Base-by-base conservation (phyloP, 2,797 vertebrate genomes). In the Sciurus vulgaris region DNA sequence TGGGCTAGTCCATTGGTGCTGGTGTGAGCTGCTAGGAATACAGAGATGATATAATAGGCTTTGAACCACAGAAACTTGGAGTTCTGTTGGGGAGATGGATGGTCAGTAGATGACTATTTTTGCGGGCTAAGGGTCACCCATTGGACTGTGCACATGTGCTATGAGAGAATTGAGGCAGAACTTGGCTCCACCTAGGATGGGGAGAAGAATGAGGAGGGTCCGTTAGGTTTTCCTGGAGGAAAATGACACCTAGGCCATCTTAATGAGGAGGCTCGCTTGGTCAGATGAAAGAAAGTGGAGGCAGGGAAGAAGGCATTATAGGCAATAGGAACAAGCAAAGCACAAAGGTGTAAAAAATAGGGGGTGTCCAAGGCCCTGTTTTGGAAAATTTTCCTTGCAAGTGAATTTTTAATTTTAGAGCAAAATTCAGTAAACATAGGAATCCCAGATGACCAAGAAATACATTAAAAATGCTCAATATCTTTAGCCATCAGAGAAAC, bases 351-450 rank as follows among this genome's bases (percentile, higher is more conserved):
- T 63, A 33, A 93, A 73, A 0, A 20, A 30, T 38, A 74, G 0
- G 3, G 24, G 3, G 4, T 65, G 1, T 24, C 30, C n/a, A 81
- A 63, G 61, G 10, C 11, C 70, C 54, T n/a, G 1, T 28, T 89
- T 79, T 51, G 14, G 12, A 86, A 83, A 79, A 77, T 65, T 22
- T 4, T 3, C 14, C 13, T 69, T 77, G 35, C 76, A 76, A 84
- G 44, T 67, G 22, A 86, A 74, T 35, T 86, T 70, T 88, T 49
- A 72, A 67, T 91, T 24, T 81, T 47, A 77, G 76, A 84, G 15
- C 9, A 85, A 92, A 88, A 85, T 89, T 87, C n/a, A 54, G 15
- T 73, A 56, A 84, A 87, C 15, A 24, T 77, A 59, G 33, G n/a
- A 78, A 83, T 69, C 18, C 63, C 14, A n/a, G 33, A n/a, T 67